Evolutionary conservation across 1,140 invertebrate species (phyloP).

Genomic region (Tachypleus tridentatus): DNA sequence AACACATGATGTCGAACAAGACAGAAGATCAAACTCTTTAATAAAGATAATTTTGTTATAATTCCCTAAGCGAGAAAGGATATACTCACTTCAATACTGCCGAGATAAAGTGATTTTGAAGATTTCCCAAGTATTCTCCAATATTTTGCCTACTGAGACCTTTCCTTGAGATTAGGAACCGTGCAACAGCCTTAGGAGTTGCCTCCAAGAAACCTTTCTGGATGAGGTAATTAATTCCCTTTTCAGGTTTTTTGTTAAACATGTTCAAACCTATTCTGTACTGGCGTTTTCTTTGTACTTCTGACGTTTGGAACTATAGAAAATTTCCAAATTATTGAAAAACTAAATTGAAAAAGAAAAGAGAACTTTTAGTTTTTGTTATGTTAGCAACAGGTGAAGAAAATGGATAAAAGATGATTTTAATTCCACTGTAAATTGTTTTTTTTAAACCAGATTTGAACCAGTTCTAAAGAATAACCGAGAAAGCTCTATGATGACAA

Average conservation of each 20-base stretch:
- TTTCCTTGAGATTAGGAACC: constrained; percentile 89
- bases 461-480: no score
- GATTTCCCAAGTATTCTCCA: constrained; percentile 93
- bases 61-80: no score
- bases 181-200: constrained; percentile 59
- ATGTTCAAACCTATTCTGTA: constrained; percentile 95
- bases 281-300: constrained; percentile 48
- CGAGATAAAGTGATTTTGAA: constrained; percentile 91
- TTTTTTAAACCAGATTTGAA: no score
- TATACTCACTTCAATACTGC: constrained; percentile 43
- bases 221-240: constrained; percentile 87
- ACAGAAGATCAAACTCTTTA: no score
- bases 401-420: no score
- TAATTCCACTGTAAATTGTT: no score
- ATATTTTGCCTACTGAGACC: constrained; percentile 98
- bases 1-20: no score
- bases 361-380: no score
- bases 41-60: no score
- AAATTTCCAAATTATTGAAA: background rate
- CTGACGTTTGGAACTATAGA: background rate
- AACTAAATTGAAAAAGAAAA: no score
- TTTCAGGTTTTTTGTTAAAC: constrained; percentile 82
- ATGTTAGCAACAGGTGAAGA: no score
- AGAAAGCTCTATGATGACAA: no score
- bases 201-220: constrained; percentile 89